Base-by-base conservation (phyloP, 1,140 invertebrate species). In the Potamilus streckersoni region DNA sequence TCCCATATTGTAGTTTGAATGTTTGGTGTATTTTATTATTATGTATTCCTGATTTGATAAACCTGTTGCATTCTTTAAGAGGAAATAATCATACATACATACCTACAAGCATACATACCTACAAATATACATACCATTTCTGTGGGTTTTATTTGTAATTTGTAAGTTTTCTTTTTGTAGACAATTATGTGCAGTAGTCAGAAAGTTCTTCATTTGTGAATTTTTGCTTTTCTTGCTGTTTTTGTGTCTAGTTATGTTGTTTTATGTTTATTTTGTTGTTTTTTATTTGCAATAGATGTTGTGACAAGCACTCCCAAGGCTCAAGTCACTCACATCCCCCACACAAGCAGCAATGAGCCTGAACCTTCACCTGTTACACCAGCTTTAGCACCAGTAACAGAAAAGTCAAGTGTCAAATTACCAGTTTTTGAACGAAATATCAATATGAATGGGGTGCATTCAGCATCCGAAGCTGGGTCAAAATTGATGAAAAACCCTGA, bases 241-340 rank as follows among this genome's bases (percentile, higher is more conserved):
- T 56, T 67, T 31, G 65, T 67, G 19, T 49, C n/a, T 13, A 67
- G 13, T 16, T 49, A 12, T 67, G 15, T 67, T 67, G 15, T 69
- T 69, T n/a, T 69, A 56, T 69, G 67, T 69, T 69, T 20, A 60
- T 19, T 59, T 69, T n/a, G 12, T 27, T 59, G 56, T 59, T 15
- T 69, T 56, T n/a, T 56, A 56, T 31, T 57, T 64, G 63, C 70
- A 60, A 38, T 74, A 74, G 73, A 74, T 74, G 57, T 74, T 69
- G 65, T 74, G 27, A 74, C 73, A 38, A 74, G 73, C 57, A 74
- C 73, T 13, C 73, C 73, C 3, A 74, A 74, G 49, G 31, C 60
- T 19, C 65, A 68, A 61, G 61, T 15, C 20, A n/a, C 55, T 5
- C 17, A 4, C 4, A 59, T 23, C 49, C 62, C 56, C 17, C 49